Base-by-base conservation (phyloP, 1,140 invertebrate genomes). In the Penaeus vannamei region DNA sequence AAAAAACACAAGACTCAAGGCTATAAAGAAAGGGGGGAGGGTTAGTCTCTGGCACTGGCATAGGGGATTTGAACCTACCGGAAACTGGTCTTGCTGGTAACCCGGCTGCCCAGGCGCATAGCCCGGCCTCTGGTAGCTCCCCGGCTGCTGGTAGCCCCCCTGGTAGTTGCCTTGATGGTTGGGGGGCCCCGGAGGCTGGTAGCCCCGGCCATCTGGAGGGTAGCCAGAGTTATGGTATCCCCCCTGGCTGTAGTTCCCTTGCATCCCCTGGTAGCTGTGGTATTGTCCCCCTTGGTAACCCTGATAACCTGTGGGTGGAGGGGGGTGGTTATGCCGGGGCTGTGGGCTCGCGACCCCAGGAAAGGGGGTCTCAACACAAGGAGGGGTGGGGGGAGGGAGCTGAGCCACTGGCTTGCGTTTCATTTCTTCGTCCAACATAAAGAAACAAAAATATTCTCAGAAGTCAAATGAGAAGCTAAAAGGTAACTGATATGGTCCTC, bases 241-340 rank as follows among this genome's bases (percentile, higher is more conserved):
- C 46, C 84, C 89, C 77, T 90, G 91, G 76, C 89, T 83, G 79
- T 90, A 91, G 53, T 85, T 86, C 46, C 89, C 79, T 81, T 90
- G 91, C 91, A 91, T 91, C 76, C 91, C 89, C 85, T 91, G 91
- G 89, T 91, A 91, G 82, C 90, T 93, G 94, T 88, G 91, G 87
- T 91, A 91, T 83, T 91, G 91, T 66, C 87, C 84, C 79, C 89
- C 91, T 87, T 91, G 90, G 87, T 87, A 91, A 66, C 91, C 91
- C 85, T 91, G 91, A 90, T 91, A 91, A 82, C 87, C 91, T 91
- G 88, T 66, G 86, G 76, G 83, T 46, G 69, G 42, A 84, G 42
- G 60, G 60, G 59, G 66, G n/a, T 26, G 26, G 59, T 46, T 69
- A 46, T 53, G 66, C 26, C 46, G 61, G 22, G 42, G 60, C 59